These are phyloP conservation scores for Eidolon dupreanum DNA, from an alignment of 2,797 vertebrate species.

Conservation along the genomic window DNA sequence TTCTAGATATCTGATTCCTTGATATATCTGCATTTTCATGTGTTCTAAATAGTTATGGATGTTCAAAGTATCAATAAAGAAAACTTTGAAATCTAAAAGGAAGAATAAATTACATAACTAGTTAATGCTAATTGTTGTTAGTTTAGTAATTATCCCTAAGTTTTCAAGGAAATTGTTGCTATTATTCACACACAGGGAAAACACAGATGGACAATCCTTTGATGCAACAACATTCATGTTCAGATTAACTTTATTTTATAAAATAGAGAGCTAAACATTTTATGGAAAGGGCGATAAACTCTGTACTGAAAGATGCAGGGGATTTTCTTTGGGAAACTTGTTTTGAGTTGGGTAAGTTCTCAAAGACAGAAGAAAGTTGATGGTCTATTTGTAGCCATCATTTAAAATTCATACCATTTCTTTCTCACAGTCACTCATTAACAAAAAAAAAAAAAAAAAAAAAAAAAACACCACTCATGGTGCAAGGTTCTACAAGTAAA, in stretches of 20 bases:
- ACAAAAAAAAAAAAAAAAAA: neutral
- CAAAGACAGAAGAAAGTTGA: slow-evolving; percentile 76
- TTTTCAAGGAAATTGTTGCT: slow-evolving; percentile 76
- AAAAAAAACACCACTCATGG: neutral
- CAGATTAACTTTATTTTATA: slow-evolving; percentile 81
- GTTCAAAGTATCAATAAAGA: neutral
- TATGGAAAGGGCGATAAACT: slow-evolving; percentile 53
- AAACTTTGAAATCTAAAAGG: slow-evolving; percentile 68
- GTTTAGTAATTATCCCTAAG: slow-evolving; percentile 74
- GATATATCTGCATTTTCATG: neutral
- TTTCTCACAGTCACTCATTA: slow-evolving; percentile 64
- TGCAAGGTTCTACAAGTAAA: slow-evolving; percentile 71
- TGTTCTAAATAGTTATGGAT: slow-evolving; percentile 18
- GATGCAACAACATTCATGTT: slow-evolving; percentile 71
- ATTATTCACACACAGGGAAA: slow-evolving; percentile 73
- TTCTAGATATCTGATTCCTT: neutral
- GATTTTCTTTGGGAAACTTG: slow-evolving; percentile 15
- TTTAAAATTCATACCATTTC: slow-evolving; percentile 78
- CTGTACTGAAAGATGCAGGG: neutral
- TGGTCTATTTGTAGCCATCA: slow-evolving; percentile 71
- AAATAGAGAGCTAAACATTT: slow-evolving; percentile 74
- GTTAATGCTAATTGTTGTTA: slow-evolving; percentile 72
- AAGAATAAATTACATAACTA: slow-evolving; percentile 68
- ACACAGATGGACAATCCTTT: slow-evolving; percentile 72
- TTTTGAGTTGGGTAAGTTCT: slow-evolving; percentile 57